Evolutionary conservation across 2,113 vertebrate genomes (phyloP).

Genomic region (Aegithalos caudatus): DNA sequence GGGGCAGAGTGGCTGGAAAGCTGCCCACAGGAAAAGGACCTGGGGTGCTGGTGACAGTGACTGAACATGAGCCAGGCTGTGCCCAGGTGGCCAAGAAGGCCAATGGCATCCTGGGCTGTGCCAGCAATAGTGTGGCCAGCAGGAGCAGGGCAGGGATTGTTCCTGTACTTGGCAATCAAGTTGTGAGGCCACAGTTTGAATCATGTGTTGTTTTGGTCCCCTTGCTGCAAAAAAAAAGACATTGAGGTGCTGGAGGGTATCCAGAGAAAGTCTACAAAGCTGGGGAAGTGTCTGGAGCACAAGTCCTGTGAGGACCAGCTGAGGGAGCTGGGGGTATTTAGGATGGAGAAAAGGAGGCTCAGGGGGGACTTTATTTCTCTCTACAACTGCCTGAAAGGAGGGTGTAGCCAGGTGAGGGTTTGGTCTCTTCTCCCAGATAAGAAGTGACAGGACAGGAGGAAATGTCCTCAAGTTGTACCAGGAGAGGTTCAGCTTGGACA

Average conservation of each 20-base stretch:
- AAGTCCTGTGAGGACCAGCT: not conserved
- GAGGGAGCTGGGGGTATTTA: not conserved
- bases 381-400: not conserved
- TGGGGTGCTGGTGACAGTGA: not conserved
- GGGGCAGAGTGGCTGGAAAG: not conserved
- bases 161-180: accelerated
- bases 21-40: not conserved
- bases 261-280: not conserved
- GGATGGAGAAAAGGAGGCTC: not conserved
- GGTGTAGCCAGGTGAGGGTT: accelerated
- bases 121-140: not conserved
- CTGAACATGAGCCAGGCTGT: not conserved
- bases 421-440: not conserved
- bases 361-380: accelerated
- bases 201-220: accelerated
- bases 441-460: not conserved
- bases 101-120: not conserved
- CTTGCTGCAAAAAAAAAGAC: not conserved
- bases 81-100: not conserved
- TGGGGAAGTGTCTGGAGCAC: not conserved
- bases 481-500: not conserved
- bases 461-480: not conserved
- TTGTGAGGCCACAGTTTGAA: not conserved
- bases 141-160: not conserved
- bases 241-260: not conserved